Evolutionary conservation across 2,888 invertebrate genomes (phyloP), one percentile per base, ranked within the genome.

Genomic region (Eurytoma adleriae): DNA sequence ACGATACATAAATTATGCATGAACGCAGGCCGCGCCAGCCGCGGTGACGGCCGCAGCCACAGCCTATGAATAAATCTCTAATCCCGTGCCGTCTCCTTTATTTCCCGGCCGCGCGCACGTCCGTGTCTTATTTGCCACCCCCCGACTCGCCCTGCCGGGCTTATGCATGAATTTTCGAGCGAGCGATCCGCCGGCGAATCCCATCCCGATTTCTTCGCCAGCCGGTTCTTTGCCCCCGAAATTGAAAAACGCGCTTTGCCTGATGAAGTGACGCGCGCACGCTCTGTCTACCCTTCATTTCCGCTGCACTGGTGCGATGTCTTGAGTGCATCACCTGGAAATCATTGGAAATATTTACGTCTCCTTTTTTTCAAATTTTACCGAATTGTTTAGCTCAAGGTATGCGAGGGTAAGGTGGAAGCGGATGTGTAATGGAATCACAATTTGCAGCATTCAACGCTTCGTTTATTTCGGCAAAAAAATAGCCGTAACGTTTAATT

Each of bases 61-160:
- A 54, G 62, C 59, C 48, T 59, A 76, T 76, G 76, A 68, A 76
- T 76, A 76, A 76, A 76, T 69, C 70, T 64, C 20, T 70, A 70
- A 77, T 70, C 62, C 75, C 10, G 16, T 30, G 40, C 40, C 30
- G 67, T 67, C 24, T 59, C 24, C 68, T 61, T 69, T 56, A 52
- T 76, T 48, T 48, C 59, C 20, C 24, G 2, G 48, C 75, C 40
- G 40, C 40, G 40, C 40, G 40, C 40, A 40, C 40, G 40, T 40
- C 40, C 40, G 54, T 24, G 67, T 68, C 68, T 69, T 76, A 61
- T 72, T 72, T 72, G 52, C 72, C 18, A n/a, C 18, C 30, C 56
- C 69, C 30, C 54, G 56, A 40, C 18, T 56, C 56, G 69, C 50
- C 20, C 68, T n/a, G 52, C 68, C 69, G 56, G 12, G 40, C 18